phyloP scores from a whole-genome alignment of 2,797 vertebrate species.

The Chloroceryle inda region DNA sequence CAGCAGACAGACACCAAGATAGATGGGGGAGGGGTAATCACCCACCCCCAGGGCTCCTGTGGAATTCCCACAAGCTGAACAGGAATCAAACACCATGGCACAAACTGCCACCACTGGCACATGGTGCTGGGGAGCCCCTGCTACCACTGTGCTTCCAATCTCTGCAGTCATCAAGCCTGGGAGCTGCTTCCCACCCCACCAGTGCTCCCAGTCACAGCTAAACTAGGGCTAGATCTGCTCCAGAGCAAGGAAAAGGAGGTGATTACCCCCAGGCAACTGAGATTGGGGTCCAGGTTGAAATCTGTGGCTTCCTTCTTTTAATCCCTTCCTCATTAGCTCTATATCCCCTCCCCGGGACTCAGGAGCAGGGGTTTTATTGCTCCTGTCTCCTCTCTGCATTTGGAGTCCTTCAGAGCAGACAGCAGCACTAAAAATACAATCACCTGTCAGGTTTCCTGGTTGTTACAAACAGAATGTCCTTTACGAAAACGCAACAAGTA shows the following conservation, averaged over 20 bases:
- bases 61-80: fast-evolving
- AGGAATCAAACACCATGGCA: neutral
- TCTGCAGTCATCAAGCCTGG: fast-evolving
- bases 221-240: neutral
- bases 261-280: neutral
- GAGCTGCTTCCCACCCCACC: neutral
- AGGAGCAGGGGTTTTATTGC: neutral
- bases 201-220: neutral
- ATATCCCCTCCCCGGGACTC: neutral
- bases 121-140: neutral
- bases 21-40: neutral
- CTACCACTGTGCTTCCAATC: fast-evolving
- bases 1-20: neutral
- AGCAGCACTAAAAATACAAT: constrained; percentile 52
- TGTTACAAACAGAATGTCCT: constrained; percentile 58
- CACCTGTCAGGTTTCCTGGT: constrained; percentile 21
- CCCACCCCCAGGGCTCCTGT: neutral
- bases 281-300: neutral
- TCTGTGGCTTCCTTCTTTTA: neutral
- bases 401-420: constrained; percentile 9
- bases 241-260: neutral
- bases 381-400: neutral
- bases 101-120: neutral
- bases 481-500: constrained; percentile 12
- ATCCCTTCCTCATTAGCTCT: neutral